Base-by-base conservation (phyloP, 2,797 vertebrate species). In the Alfaro cultratus region DNA sequence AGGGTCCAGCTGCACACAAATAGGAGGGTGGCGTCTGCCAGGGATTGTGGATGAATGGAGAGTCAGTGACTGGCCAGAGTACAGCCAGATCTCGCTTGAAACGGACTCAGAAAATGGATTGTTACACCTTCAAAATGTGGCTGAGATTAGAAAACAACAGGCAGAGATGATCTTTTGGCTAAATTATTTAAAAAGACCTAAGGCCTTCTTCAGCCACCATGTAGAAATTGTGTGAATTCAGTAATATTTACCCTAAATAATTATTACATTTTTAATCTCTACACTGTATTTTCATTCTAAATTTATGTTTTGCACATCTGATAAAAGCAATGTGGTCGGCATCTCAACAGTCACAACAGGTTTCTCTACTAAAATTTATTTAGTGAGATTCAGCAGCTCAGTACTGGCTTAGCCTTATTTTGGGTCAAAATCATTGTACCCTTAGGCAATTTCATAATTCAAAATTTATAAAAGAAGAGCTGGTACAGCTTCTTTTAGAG, bases 1-100 rank as follows among this genome's bases (percentile, higher is more conserved):
- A 94, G 88, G 87, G 82, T 93, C 89, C 93, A 95, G 93, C 94
- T 95, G 95, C 92, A 93, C 85, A 82, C 87, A 89, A 89, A 93
- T 80, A 85, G 60, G 83, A 90, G 76, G 49, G 78, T 85, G 81
- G 72, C 16, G 64, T 55, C 82, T 86, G 85, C 84, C 87, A 87
- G 86, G 46, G 75, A 75, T 83, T 78, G 83, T 78, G 81, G 45
- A 72, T 89, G 79, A 92, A 91, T 88, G 88, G 80, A 77, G 80
- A 77, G 79, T 45, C 36, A 45, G 80, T 79, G 53, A 60, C 83
- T 78, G 77, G 36, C 49, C 53, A 68, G 70, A 31, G 36, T 64
- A 41, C 57, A 82, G 78, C 36, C 75, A 75, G 73, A 9, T n/a
- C 41, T 83, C 74, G 77, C 85, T 55, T 80, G 53, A 85, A 74